Evolutionary conservation across 2,113 vertebrate genomes (phyloP), one percentile per base, ranked within the genome.

Genomic region (Podiceps cristatus): DNA sequence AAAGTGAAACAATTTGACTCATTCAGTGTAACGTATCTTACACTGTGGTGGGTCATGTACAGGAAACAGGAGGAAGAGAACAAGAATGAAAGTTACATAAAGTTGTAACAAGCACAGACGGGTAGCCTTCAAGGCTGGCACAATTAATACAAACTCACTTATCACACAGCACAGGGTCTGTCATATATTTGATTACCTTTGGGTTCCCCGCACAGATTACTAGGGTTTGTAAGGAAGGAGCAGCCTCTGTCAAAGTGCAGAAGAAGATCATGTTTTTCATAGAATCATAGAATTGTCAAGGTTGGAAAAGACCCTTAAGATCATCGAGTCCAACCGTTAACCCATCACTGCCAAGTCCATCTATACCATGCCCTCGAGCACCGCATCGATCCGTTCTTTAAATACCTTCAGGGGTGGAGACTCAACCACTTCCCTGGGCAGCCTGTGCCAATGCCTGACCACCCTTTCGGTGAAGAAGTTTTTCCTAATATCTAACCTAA

Each of bases 41-140:
- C 8, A 10, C n/a, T 0, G 0, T 9, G 7, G 37, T 31, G n/a
- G 25, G 29, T n/a, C 28, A 53, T 75, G 42, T 44, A 63, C 13
- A 59, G 79, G 31, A 58, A 88, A 82, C 5, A 9, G n/a, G 10
- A 27, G 42, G 56, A 44, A 60, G 27, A 64, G 20, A 71, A 78
- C 10, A 78, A 53, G 56, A 78, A 67, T 4, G 5, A 24, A 71
- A 86, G 62, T 62, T 71, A 13, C 3, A 71, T 35, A 11, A 69
- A 81, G 52, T n/a, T 78, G 27, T 82, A 62, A 58, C 29, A 75
- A 58, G 66, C 52, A 78, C 45, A 62, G 88, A 56, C 0, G 0
- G n/a, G 37, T 27, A 76, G 23, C 33, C 40, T 2, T 7, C 23
- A 47, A 92, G 45, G 59, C 40, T 37, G 33, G 67, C 33, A 44